Evolutionary conservation across 2,797 vertebrate species (phyloP).

Genomic region (Aeoliscus strigatus): DNA sequence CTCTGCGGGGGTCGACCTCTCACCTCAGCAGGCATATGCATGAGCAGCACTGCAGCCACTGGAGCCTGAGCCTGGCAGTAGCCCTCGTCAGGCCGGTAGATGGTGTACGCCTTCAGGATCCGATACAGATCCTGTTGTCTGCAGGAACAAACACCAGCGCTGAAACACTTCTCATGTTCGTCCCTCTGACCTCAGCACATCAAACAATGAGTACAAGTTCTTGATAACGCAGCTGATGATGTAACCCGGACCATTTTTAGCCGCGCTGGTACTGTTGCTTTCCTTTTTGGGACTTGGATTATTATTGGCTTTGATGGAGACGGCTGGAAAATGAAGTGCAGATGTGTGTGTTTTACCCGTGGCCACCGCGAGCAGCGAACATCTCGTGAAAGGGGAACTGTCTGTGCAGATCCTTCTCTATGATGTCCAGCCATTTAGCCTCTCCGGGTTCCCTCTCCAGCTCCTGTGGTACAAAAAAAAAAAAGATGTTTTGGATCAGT

Average conservation of each 20-base stretch:
- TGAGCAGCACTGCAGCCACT: constrained; percentile 87
- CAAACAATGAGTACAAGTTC: too few relatives aligned
- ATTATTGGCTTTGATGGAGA: too few relatives aligned
- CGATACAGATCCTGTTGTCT: constrained; percentile 90
- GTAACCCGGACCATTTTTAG: too few relatives aligned
- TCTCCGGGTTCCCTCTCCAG: constrained; percentile 84
- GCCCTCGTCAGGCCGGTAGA: constrained; percentile 87
- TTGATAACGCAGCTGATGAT: too few relatives aligned
- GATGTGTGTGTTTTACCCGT: constrained; percentile 72
- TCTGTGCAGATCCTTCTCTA: constrained; percentile 88
- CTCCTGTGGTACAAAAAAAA: constrained; percentile 65
- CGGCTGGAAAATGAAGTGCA: too few relatives aligned
- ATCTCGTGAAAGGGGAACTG: constrained; percentile 92
- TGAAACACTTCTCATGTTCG: too few relatives aligned
- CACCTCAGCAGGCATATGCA: constrained; percentile 97
- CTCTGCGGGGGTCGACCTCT: too few relatives aligned
- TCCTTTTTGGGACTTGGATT: too few relatives aligned
- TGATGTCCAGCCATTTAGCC: constrained; percentile 90
- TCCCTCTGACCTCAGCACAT: too few relatives aligned
- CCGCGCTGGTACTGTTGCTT: too few relatives aligned
- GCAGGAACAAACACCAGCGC: constrained; percentile 16
- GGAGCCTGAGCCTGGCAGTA: constrained; percentile 94
- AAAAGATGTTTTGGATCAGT: neutral
- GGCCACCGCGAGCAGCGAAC: constrained; percentile 86
- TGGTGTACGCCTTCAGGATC: constrained; percentile 88